Evolutionary conservation across 2,888 invertebrate genomes (phyloP), one percentile per base, ranked within the genome.

Genomic region (Drosophila pseudotalamancana): DNA sequence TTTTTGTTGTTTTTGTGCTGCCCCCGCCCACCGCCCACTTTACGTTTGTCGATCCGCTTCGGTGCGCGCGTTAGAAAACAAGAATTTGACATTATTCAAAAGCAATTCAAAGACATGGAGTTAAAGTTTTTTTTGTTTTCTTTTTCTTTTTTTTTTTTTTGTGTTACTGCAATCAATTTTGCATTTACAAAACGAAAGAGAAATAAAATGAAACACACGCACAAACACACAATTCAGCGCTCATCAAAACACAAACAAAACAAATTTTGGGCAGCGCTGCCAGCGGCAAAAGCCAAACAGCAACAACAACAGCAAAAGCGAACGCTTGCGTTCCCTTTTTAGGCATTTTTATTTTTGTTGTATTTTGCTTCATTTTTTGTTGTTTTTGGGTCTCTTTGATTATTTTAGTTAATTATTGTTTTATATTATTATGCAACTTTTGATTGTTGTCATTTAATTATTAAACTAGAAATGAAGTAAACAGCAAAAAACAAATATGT

Each of bases 171-270:
- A 61, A 27, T 45, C 16, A 48, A 48, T 43, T 72, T 66, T 43
- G 68, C 71, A 55, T 34, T 46, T 57, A 32, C 49, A 49, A 37
- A 53, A n/a, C 8, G 18, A 40, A 61, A 60, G 16, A 40, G 37
- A 46, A 54, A 31, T 16, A 56, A 61, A 48, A 45, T 39, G 27
- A 43, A 57, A 39, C 50, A 34, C 37, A 56, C 6, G 9, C 18
- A 50, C 37, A 49, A 60, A 76, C 48, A 79, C 60, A 60, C 34
- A 60, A 72, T 56, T 67, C 63, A 72, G 62, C 70, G 57, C 54
- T 64, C 45, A 35, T 64, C 45, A 35, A 60, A 70, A 71, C 67
- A 68, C 80, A 79, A 56, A 46, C 68, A 80, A 55, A 77, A 83
- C 77, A 80, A 61, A 43, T 61, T 57, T 49, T 34, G 49, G n/a